A percentile compares a stretch with the other conserved stretches of the same genome.
Conservation (phyloP, 2,888 invertebrate species). For the Helleia helle region DNA sequence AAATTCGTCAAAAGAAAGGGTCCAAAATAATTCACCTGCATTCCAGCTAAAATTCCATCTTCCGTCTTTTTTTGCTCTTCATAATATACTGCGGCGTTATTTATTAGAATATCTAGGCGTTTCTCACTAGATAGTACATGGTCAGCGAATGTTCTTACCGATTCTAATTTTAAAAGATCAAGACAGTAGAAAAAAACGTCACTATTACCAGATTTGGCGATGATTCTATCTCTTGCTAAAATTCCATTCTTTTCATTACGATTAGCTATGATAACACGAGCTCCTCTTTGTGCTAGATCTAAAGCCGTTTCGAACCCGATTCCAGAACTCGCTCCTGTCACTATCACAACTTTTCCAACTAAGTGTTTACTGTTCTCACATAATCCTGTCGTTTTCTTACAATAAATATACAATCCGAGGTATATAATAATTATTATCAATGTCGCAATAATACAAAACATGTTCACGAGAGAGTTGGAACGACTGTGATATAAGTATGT, state of each 20-base stretch:
- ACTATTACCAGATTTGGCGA: constrained; percentile 74
- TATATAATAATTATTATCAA: not conserved
- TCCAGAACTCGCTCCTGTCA: constrained; percentile 49
- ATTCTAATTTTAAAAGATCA: constrained; percentile 68
- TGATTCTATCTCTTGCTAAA: constrained; percentile 68
- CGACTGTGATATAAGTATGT: too few relatives aligned
- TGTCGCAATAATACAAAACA: not conserved
- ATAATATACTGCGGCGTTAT: constrained; percentile 70
- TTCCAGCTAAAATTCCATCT: constrained; percentile 73
- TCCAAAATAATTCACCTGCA: constrained; percentile 76
- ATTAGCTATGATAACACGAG: constrained; percentile 44
- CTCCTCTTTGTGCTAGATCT: constrained; percentile 43
- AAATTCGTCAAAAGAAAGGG: constrained; percentile 78
- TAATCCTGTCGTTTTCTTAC: constrained; percentile 23
- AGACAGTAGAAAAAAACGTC: constrained; percentile 79
- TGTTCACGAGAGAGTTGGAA: too few relatives aligned
- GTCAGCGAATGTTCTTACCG: constrained; percentile 72
- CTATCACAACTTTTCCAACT: constrained; percentile 32
- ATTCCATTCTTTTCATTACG: constrained; percentile 41
- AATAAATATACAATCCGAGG: constrained; percentile 15
- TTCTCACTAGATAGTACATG: constrained; percentile 57
- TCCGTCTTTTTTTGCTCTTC: constrained; percentile 52
- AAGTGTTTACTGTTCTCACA: constrained; percentile 30
- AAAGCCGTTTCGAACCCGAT: constrained; percentile 43
- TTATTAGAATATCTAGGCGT: constrained; percentile 70